Conservation (phyloP, 2,797 vertebrate genomes). For the Epinephelus coioides region DNA sequence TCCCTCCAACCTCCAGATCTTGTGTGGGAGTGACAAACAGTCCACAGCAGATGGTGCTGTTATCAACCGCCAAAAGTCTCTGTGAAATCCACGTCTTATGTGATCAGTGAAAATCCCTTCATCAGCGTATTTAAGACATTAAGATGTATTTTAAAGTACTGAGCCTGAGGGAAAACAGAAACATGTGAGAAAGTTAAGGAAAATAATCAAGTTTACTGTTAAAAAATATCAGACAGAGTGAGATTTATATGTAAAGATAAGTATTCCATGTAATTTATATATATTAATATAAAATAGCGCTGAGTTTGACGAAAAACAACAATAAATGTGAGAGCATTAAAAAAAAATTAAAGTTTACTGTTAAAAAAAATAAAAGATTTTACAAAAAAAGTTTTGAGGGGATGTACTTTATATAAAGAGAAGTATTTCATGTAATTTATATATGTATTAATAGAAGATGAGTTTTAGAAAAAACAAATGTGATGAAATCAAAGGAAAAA, state of each 20-base stretch:
- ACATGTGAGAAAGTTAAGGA: too few species aligned
- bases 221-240: too few species aligned
- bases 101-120: not conserved
- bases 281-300: not conserved
- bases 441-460: too few species aligned
- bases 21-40: slow-evolving; percentile 59
- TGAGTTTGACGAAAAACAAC: not conserved
- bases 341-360: too few species aligned
- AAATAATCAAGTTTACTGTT: too few species aligned
- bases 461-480: too few species aligned
- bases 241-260: not conserved
- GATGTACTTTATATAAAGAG: too few species aligned
- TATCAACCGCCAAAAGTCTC: slow-evolving; percentile 19
- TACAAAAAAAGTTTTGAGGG: too few species aligned
- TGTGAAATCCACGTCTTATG: not conserved
- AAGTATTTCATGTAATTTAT: too few species aligned
- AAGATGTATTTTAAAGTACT: not conserved
- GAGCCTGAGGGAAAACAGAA: not conserved
- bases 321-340: too few species aligned
- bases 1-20: slow-evolving; percentile 32
- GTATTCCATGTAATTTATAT: not conserved
- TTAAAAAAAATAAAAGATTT: too few species aligned
- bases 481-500: too few species aligned
- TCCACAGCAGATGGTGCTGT: slow-evolving; percentile 76
- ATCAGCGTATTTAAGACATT: not conserved